These are phyloP conservation scores for Zaprionus ghesquierei DNA, from an alignment of 1,140 invertebrate species.

Conservation along the genomic window DNA sequence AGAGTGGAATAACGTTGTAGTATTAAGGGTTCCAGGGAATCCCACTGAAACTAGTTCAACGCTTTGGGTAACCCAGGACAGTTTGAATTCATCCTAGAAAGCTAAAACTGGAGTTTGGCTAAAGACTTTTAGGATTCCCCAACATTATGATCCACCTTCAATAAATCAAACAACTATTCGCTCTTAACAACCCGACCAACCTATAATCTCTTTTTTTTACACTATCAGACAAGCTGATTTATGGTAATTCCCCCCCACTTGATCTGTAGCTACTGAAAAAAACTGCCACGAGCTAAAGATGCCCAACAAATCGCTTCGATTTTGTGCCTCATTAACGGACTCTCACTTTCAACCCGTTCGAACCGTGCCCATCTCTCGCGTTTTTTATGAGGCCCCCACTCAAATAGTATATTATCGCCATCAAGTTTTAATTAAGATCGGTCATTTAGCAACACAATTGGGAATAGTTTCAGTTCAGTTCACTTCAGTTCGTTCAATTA, in stretches of 20 bases:
- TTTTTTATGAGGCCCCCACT: slow-evolving; percentile 44
- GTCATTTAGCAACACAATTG: slow-evolving; percentile 66
- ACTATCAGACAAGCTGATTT: neutral
- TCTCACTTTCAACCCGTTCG: slow-evolving; percentile 33
- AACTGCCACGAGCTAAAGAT: neutral
- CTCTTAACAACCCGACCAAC: too few relatives aligned
- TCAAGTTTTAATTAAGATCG: slow-evolving; percentile 77
- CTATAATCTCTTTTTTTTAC: neutral
- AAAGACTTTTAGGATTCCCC: too few relatives aligned
- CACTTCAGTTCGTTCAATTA: too few relatives aligned
- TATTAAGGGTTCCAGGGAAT: neutral
- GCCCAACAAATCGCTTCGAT: neutral
- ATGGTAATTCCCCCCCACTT: neutral
- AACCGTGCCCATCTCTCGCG: neutral
- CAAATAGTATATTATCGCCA: slow-evolving; percentile 65
- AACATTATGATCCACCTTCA: too few relatives aligned
- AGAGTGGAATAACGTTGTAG: neutral
- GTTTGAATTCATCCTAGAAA: too few relatives aligned
- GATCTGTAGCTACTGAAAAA: neutral
- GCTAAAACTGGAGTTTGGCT: too few relatives aligned
- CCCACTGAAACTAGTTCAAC: neutral
- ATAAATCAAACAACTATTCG: too few relatives aligned
- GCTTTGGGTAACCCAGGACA: neutral
- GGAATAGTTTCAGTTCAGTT: slow-evolving; percentile 58
- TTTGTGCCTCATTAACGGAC: neutral